Evolutionary conservation across 2,888 invertebrate species (phyloP).

Genomic region (Tenthredo livida): DNA sequence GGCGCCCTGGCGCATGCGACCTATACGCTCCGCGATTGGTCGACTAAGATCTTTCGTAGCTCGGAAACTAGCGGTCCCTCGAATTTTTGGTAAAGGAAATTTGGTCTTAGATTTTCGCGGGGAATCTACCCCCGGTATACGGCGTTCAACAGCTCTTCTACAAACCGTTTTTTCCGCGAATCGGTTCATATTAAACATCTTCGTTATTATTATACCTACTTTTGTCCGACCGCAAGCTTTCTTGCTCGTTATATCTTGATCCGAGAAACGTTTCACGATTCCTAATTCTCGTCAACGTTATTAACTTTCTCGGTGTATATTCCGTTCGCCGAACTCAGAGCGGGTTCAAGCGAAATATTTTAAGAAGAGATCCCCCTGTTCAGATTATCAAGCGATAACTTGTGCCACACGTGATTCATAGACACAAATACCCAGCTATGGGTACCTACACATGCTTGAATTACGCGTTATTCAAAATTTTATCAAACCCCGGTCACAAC

Average conservation of each 20-base stretch:
- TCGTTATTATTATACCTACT: not conserved
- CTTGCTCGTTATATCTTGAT: conserved; percentile 14
- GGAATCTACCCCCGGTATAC: no score
- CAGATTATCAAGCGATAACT: conserved; percentile 6
- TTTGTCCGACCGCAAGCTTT: not conserved
- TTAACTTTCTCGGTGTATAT: not conserved
- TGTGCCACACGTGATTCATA: not conserved
- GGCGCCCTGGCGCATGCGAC: no score
- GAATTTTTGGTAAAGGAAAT: no score
- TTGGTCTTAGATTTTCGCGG: no score
- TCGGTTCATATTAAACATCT: not conserved
- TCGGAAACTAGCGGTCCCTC: no score
- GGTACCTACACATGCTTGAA: not conserved
- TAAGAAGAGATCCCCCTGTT: not conserved
- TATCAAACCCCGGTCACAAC: no score
- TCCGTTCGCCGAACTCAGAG: not conserved
- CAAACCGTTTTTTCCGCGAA: not conserved
- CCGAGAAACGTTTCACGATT: conserved; percentile 6
- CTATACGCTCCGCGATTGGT: no score
- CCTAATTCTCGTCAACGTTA: conserved; percentile 22
- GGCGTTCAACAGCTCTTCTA: no score
- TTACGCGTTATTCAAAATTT: no score
- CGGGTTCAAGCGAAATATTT: not conserved
- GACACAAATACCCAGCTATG: no score
- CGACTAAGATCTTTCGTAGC: no score